Evolutionary conservation across 1,140 invertebrate species (phyloP).

Genomic region (Nasonia giraulti): DNA sequence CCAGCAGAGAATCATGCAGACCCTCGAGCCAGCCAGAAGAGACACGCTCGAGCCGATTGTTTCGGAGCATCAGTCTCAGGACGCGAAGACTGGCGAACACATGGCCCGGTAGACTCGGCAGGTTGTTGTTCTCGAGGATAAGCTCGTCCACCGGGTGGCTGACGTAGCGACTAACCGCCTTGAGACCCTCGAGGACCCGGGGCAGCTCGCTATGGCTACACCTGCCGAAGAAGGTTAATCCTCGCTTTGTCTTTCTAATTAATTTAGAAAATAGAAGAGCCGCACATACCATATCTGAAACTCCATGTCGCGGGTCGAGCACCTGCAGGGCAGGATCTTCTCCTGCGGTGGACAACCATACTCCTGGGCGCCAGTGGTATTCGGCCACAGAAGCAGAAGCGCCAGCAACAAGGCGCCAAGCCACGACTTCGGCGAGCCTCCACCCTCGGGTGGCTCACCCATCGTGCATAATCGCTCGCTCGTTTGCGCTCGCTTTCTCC

Average conservation of each 20-base stretch:
- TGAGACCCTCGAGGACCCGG: conserved; percentile 83
- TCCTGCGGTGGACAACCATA: conserved; percentile 79
- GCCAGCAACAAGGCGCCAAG: not conserved
- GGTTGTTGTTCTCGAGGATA: conserved; percentile 89
- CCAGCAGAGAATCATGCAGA: conserved; percentile 84
- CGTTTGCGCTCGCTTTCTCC: not conserved
- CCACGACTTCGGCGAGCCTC: conserved; percentile 50
- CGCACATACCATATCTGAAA: conserved; percentile 80
- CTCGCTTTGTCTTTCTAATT: not conserved
- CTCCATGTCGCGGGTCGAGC: conserved; percentile 79
- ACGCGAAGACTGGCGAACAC: conserved; percentile 84
- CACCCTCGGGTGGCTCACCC: conserved; percentile 67
- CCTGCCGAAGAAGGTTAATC: conserved; percentile 72
- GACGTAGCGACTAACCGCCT: conserved; percentile 81
- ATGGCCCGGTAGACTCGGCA: conserved; percentile 86
- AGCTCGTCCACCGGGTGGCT: conserved; percentile 86
- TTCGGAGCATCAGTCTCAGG: conserved; percentile 85
- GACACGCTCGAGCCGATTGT: conserved; percentile 88
- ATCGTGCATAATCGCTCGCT: conserved; percentile 65
- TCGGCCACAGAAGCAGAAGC: not conserved
- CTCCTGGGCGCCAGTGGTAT: conserved; percentile 56
- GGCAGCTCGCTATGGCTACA: conserved; percentile 89
- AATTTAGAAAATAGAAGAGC: not conserved
- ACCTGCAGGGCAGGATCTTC: conserved; percentile 81
- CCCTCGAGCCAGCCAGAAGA: conserved; percentile 87